These are phyloP conservation scores for Euglossa dilemma DNA, from an alignment of 1,140 invertebrate species.

Conservation along the genomic window DNA sequence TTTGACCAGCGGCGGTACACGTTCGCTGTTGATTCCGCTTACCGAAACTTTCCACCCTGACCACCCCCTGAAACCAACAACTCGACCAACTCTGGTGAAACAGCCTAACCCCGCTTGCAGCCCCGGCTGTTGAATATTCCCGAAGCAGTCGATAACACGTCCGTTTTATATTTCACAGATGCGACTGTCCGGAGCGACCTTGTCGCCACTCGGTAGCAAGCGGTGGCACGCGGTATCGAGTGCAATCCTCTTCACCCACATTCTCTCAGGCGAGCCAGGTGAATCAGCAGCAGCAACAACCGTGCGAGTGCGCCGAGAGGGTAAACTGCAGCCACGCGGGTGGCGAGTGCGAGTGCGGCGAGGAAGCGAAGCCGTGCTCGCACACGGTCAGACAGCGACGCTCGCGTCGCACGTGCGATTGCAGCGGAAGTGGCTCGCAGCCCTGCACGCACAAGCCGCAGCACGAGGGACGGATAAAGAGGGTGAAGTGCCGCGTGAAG, in stretches of 20 bases:
- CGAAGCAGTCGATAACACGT: background rate
- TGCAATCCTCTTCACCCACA: constrained; percentile 55
- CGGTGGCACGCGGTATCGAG: constrained; percentile 55
- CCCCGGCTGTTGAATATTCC: background rate
- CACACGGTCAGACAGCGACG: constrained; percentile 74
- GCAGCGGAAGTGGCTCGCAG: constrained; percentile 65
- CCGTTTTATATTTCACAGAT: constrained; percentile 62
- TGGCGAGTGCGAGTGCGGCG: constrained; percentile 73
- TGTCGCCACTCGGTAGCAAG: constrained; percentile 68
- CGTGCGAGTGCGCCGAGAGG: constrained; percentile 69
- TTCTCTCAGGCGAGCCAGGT: constrained; percentile 36
- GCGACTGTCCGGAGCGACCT: constrained; percentile 74
- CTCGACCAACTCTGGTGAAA: too few relatives aligned
- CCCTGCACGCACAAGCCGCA: constrained; percentile 74
- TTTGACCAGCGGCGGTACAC: too few relatives aligned
- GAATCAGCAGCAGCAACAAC: constrained; percentile 51
- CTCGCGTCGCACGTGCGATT: constrained; percentile 73
- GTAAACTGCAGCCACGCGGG: constrained; percentile 63
- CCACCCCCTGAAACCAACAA: too few relatives aligned
- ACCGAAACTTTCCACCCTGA: too few relatives aligned
- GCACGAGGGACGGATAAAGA: constrained; percentile 77
- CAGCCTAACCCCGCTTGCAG: too few relatives aligned
- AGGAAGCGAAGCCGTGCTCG: constrained; percentile 72
- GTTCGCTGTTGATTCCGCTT: too few relatives aligned
- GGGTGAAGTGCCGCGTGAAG: constrained; percentile 78